Conservation (phyloP, 1,140 invertebrate species). For the Drosophila azteca region DNA sequence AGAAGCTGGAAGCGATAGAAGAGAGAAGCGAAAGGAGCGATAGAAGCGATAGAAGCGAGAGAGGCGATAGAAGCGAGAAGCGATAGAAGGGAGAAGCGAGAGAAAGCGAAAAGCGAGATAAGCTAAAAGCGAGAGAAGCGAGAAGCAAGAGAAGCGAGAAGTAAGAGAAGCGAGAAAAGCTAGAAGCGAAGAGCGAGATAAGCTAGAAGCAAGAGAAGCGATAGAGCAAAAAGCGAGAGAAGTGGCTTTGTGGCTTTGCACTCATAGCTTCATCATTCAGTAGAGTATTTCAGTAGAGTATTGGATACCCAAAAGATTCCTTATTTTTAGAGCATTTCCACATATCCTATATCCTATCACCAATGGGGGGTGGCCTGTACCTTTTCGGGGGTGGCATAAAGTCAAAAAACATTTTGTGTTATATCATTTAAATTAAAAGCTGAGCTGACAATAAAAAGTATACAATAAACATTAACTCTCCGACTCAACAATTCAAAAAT, state of each 20-base stretch:
- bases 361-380: not conserved
- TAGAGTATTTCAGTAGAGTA: not conserved
- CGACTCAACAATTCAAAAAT: conserved; percentile 61
- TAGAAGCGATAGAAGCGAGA: no score
- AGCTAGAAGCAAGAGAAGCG: no score
- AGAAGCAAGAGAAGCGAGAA: no score
- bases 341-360: conserved; percentile 13
- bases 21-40: no score
- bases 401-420: conserved; percentile 51
- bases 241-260: not conserved
- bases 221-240: no score
- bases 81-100: no score
- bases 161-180: no score
- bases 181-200: no score
- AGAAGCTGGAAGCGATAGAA: no score
- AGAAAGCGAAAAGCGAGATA: no score
- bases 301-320: not conserved
- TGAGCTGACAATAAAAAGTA: conserved; percentile 73
- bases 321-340: conserved; percentile 15
- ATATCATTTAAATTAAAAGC: conserved; percentile 81
- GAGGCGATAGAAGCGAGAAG: no score
- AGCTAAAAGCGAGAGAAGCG: no score
- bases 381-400: conserved; percentile 43
- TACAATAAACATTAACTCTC: conserved; percentile 52
- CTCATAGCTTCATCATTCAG: not conserved